These are phyloP conservation scores for Ditylenchus dipsaci DNA, from an alignment of 1,140 invertebrate genomes.

Conservation along the genomic window DNA sequence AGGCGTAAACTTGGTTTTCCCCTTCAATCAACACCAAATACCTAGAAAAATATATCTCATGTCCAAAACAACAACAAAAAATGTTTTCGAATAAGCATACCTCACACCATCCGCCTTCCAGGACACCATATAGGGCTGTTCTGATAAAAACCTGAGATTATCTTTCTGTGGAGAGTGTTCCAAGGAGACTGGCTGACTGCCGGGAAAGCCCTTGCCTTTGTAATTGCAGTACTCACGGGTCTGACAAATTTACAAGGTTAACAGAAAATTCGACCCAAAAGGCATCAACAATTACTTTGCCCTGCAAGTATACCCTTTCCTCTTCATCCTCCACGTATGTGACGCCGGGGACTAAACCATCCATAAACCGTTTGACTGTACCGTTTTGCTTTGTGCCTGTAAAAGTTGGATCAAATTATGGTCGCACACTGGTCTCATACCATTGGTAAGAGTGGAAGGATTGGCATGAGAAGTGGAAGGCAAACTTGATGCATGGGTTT, in stretches of 20 bases:
- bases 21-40: constrained; percentile 93
- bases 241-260: neutral
- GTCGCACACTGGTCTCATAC: neutral
- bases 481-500: too few relatives aligned
- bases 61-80: neutral
- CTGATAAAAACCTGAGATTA: constrained; percentile 73
- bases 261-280: neutral
- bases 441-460: too few relatives aligned
- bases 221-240: neutral
- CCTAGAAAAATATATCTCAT: constrained; percentile 60
- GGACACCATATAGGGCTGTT: constrained; percentile 85
- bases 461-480: too few relatives aligned
- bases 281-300: neutral
- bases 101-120: constrained; percentile 98
- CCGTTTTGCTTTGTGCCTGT: neutral
- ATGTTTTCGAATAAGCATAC: constrained; percentile 58
- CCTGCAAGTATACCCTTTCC: constrained; percentile 3
- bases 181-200: constrained; percentile 94
- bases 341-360: constrained; percentile 59
- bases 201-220: constrained; percentile 73
- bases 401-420: neutral
- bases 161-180: constrained; percentile 63
- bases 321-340: constrained; percentile 47
- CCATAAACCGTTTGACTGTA: constrained; percentile 50
- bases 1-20: constrained; percentile 78